A percentile compares a stretch with the other conserved stretches of the same genome.
phyloP scores from a whole-genome alignment of 2,888 invertebrate genomes.

The Bibio marci region DNA sequence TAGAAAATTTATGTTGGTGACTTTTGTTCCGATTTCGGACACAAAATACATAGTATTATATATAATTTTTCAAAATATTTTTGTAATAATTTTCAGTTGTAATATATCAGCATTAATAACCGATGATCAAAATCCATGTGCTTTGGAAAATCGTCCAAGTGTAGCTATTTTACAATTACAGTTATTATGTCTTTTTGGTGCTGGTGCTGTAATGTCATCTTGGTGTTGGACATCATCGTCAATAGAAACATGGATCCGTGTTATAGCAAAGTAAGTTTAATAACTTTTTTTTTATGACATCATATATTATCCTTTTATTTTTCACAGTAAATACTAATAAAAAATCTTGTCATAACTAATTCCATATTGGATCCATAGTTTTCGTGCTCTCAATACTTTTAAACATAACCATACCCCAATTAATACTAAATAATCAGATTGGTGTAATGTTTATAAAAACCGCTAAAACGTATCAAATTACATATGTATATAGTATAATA shows the following conservation, averaged over 20 bases:
- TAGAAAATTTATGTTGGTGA: neutral
- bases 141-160: slow-evolving; percentile 54
- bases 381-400: too few species aligned
- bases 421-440: too few species aligned
- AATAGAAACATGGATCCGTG: slow-evolving; percentile 69
- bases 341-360: too few species aligned
- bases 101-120: slow-evolving; percentile 22
- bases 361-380: too few species aligned
- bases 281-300: neutral
- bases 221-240: slow-evolving; percentile 90
- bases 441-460: too few species aligned
- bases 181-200: slow-evolving; percentile 63
- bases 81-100: slow-evolving; percentile 26
- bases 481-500: too few species aligned
- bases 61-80: neutral
- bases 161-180: slow-evolving; percentile 69
- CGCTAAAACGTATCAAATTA: too few species aligned
- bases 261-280: slow-evolving; percentile 51
- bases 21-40: too few species aligned
- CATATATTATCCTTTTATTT: neutral
- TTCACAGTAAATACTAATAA: too few species aligned
- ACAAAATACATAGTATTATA: slow-evolving; percentile 2
- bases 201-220: slow-evolving; percentile 76
- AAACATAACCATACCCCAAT: too few species aligned
- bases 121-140: slow-evolving; percentile 34